Evolutionary conservation across 2,113 vertebrate species (phyloP).

Genomic region (Eretmodus cyanostictus): DNA sequence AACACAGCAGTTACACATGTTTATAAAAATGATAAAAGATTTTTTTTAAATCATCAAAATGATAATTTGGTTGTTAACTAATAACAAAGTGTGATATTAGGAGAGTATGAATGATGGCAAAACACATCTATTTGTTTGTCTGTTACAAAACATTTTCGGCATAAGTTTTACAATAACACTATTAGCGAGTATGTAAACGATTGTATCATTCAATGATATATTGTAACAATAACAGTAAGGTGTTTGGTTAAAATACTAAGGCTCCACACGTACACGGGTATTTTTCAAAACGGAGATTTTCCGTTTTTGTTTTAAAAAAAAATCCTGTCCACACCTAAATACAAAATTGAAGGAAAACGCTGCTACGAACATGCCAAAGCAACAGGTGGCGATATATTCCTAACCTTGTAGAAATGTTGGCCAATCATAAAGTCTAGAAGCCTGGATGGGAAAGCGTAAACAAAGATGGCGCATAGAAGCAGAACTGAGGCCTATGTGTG

Average conservation of each 20-base stretch:
- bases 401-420: neutral
- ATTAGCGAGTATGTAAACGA: neutral
- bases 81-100: neutral
- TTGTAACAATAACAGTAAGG: neutral
- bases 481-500: neutral
- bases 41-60: neutral
- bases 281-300: neutral
- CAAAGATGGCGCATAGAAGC: neutral
- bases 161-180: neutral
- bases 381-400: neutral
- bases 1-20: neutral
- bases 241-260: neutral
- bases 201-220: neutral
- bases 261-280: neutral
- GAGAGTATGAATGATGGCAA: neutral
- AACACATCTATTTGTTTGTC: neutral
- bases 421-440: neutral
- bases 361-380: neutral
- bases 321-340: neutral
- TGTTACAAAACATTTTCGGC: neutral
- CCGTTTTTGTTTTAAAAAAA: rapidly evolving
- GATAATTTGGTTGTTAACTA: neutral
- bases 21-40: neutral
- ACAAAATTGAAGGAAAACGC: neutral
- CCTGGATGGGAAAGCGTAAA: neutral